Conservation (phyloP, 2,113 vertebrate genomes). For the Apeltes quadracus region DNA sequence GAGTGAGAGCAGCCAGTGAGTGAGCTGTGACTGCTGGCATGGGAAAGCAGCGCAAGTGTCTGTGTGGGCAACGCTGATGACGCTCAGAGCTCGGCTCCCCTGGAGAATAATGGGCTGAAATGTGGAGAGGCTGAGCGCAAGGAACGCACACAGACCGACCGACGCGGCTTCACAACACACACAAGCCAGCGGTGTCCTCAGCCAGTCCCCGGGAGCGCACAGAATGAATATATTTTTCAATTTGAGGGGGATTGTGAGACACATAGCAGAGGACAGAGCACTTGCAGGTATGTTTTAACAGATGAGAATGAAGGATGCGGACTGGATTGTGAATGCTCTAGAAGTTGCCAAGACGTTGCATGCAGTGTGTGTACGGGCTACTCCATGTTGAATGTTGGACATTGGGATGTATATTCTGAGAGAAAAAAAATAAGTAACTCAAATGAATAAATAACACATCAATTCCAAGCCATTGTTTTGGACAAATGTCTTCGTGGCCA, state of each 20-base stretch:
- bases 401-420: background rate
- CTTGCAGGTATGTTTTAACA: slow-evolving; percentile 62
- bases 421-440: slow-evolving; percentile 23
- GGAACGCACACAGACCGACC: slow-evolving; percentile 48
- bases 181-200: slow-evolving; percentile 39
- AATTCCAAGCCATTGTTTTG: background rate
- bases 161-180: slow-evolving; percentile 37
- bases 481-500: background rate
- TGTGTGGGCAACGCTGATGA: slow-evolving; percentile 77
- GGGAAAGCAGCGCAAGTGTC: slow-evolving; percentile 59
- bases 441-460: slow-evolving; percentile 18
- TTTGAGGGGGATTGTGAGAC: slow-evolving; percentile 61
- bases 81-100: slow-evolving; percentile 63
- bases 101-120: slow-evolving; percentile 70
- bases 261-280: slow-evolving; percentile 63
- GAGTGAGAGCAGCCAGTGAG: slow-evolving; percentile 39
- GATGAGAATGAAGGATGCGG: background rate
- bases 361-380: background rate
- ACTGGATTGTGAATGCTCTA: slow-evolving; percentile 3
- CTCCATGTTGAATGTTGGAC: slow-evolving; percentile 6
- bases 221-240: slow-evolving; percentile 75
- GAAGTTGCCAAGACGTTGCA: slow-evolving; percentile 54
- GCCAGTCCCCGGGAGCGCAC: slow-evolving; percentile 9
- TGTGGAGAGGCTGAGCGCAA: slow-evolving; percentile 65
- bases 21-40: slow-evolving; percentile 57